phyloP scores from a whole-genome alignment of 2,113 vertebrate species.

The Globicephala melas region DNA sequence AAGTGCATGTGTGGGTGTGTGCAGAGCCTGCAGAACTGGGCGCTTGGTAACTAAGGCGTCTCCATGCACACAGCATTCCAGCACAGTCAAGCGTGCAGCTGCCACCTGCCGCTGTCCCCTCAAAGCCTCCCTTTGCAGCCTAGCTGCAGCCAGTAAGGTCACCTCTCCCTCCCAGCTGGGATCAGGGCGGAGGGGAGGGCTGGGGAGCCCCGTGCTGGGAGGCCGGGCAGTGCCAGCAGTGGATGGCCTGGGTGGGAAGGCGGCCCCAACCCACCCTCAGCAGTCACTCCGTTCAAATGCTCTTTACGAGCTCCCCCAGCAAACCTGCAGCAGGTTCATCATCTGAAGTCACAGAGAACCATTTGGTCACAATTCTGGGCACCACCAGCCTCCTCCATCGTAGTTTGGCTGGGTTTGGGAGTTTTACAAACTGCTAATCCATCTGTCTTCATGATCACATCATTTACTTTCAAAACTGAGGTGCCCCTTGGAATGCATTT shows the following conservation, averaged over 20 bases:
- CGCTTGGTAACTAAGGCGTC: conserved; percentile 33
- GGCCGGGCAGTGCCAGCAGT: background rate
- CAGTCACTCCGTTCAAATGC: conserved; percentile 66
- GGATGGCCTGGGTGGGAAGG: background rate
- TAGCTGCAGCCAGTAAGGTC: background rate
- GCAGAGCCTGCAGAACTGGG: background rate
- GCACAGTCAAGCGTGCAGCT: conserved; percentile 43
- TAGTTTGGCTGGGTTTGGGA: background rate
- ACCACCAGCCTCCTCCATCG: conserved; percentile 52
- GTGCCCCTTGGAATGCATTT: background rate
- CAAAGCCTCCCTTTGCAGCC: background rate
- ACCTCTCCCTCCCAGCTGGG: background rate
- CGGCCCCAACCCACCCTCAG: conserved; percentile 43
- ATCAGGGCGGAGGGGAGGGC: background rate
- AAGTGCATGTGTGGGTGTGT: background rate
- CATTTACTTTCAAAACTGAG: background rate
- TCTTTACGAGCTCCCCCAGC: conserved; percentile 79
- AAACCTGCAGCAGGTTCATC: conserved; percentile 76
- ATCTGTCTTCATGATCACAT: background rate
- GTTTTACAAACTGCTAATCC: background rate
- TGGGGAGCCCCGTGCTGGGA: background rate
- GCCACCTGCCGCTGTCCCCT: conserved; percentile 44
- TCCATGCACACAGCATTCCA: background rate
- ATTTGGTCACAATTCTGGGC: conserved; percentile 57
- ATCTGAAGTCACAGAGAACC: conserved; percentile 77